Conservation (phyloP, 2,888 invertebrate species). For the Pseudococcus jackbeardsleyi region DNA sequence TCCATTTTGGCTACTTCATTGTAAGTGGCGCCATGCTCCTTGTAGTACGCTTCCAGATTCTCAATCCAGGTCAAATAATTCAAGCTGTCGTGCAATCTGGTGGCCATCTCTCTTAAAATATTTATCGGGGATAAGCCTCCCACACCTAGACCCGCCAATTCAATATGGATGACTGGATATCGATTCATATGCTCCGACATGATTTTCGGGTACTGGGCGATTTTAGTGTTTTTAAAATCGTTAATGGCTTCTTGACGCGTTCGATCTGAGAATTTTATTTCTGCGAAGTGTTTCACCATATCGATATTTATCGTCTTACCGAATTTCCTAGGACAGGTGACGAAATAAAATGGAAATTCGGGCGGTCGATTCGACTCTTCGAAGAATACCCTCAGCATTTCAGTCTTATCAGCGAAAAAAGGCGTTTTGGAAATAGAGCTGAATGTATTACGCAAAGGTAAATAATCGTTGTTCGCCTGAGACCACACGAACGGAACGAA, state of each 20-base stretch:
- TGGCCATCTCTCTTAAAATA: not conserved
- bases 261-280: not conserved
- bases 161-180: conserved; percentile 9
- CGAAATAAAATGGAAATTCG: not conserved
- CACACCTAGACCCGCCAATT: not conserved
- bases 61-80: not conserved
- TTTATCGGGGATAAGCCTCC: not conserved
- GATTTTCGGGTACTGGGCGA: not conserved
- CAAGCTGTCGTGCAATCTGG: conserved; percentile 9
- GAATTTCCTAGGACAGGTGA: not conserved
- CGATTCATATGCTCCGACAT: not conserved
- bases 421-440: not conserved
- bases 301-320: conserved; percentile 1
- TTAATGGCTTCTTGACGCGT: not conserved
- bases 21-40: not conserved
- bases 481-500: not conserved
- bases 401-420: not conserved
- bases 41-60: not conserved
- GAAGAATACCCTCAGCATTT: conserved; percentile 18
- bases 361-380: not conserved
- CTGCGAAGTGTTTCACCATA: not conserved
- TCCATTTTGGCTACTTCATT: not conserved
- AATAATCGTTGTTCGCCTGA: not conserved
- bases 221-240: not conserved
- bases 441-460: not conserved